Evolutionary conservation across 2,113 vertebrate genomes (phyloP), one percentile per base, ranked within the genome.

Genomic region (Morone chrysops): DNA sequence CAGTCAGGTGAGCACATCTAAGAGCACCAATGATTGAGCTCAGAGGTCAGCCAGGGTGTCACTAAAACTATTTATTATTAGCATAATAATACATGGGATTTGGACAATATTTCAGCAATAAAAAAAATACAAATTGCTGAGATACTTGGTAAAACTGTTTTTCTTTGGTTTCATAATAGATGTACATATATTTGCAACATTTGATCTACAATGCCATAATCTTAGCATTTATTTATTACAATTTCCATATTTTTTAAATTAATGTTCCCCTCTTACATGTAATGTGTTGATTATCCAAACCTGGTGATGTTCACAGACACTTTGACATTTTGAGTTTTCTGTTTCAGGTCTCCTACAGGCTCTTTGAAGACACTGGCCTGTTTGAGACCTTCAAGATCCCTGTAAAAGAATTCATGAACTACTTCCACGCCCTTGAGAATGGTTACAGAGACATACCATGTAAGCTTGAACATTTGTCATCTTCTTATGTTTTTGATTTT

Each of bases 361-460:
- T 99, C 72, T 99, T 99, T 96, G 97, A 97, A 90, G 98, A 99
- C 90, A 99, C 98, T 88, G 97, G 97, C 13, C 95, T 99, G 38
- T 99, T 99, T 87, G 95, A 97, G 93, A 97, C 96, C 20, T 99
- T 99, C 93, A 99, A 98, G 95, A 99, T 99, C 85, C 98, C 98
- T 1, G 90, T 97, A 70, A 96, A 95, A 80, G 97, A 99, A 93
- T 99, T 99, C 92, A 98, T 99, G 98, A 99, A 99, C 94, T 99
- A 99, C 89, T 99, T 99, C 91, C 97, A 99, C 71, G 97, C 98
- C 67, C 95, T 99, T 92, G 98, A 99, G 94, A 98, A 96, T 73
- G 98, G 98, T 69, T 99, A 99, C 94, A 95, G 98, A 93, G 96
- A 99, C 88, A 99, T 99, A 89, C 98, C 98, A 89, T 99, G 98